Evolutionary conservation across 1,140 invertebrate genomes (phyloP).

Genomic region (Oncopeltus fasciatus): DNA sequence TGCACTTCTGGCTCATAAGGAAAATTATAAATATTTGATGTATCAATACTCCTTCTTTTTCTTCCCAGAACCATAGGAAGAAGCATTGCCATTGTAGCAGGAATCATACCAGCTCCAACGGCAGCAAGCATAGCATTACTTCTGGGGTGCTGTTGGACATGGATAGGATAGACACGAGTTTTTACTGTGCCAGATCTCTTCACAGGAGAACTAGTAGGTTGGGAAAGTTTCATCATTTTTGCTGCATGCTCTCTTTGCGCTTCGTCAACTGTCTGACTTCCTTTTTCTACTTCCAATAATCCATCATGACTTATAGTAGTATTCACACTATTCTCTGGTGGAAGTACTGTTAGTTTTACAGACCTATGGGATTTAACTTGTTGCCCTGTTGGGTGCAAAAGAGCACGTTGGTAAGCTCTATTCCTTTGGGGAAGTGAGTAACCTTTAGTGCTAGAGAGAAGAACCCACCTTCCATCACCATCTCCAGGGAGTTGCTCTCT

Average conservation of each 20-base stretch:
- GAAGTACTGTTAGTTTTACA: slow-evolving; percentile 53
- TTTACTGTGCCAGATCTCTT: slow-evolving; percentile 4
- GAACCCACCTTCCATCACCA: slow-evolving; percentile 58
- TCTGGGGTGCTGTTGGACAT: neutral
- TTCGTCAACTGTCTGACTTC: slow-evolving; percentile 50
- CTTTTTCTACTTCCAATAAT: slow-evolving; percentile 54
- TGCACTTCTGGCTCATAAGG: neutral
- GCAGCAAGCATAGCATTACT: slow-evolving; percentile 38
- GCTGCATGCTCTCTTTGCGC: slow-evolving; percentile 35
- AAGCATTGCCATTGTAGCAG: slow-evolving; percentile 62
- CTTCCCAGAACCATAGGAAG: slow-evolving; percentile 55
- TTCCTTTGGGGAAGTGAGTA: slow-evolving; percentile 36
- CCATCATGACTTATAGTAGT: slow-evolving; percentile 57
- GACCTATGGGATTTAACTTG: slow-evolving; percentile 20
- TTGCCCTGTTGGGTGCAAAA: neutral
- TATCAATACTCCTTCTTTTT: slow-evolving; percentile 29
- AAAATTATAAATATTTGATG: neutral
- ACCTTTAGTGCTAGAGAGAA: slow-evolving; percentile 59
- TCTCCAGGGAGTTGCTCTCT: slow-evolving; percentile 37
- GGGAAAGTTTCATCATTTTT: slow-evolving; percentile 27
- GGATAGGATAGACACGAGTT: slow-evolving; percentile 9
- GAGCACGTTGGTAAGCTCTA: slow-evolving; percentile 17
- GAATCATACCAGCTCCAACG: slow-evolving; percentile 58
- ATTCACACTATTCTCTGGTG: slow-evolving; percentile 45
- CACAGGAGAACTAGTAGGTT: neutral